A percentile compares a stretch with the other conserved stretches of the same genome.
These are phyloP conservation scores for Isaurus tuberculatus DNA, from an alignment of 92 coral and sea anemone genomes.

Conservation along the genomic window DNA sequence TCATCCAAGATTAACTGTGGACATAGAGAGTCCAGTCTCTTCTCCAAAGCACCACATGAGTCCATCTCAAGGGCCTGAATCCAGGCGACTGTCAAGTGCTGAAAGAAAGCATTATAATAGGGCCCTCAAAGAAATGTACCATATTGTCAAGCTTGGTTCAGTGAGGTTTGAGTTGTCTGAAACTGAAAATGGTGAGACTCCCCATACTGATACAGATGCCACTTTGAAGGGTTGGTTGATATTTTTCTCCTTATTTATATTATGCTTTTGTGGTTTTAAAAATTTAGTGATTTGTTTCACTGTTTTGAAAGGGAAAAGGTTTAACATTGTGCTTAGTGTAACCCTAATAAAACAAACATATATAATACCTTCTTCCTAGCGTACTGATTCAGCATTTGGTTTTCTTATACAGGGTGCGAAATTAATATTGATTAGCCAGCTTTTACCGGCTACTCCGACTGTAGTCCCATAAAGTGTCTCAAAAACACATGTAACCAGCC, in stretches of 20 bases:
- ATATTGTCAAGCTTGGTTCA: constrained; percentile 86
- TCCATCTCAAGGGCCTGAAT: background rate
- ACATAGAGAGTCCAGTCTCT: constrained; percentile 29
- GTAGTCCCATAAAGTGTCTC: too few relatives aligned
- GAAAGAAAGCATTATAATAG: constrained; percentile 91
- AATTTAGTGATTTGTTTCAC: background rate
- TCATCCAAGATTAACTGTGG: background rate
- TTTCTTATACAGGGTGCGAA: too few relatives aligned
- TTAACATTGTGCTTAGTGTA: too few relatives aligned
- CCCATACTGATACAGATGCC: constrained; percentile 68
- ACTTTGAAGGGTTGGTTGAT: constrained; percentile 50
- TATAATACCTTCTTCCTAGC: too few relatives aligned
- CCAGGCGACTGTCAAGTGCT: constrained; percentile 70
- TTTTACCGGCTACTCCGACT: too few relatives aligned
- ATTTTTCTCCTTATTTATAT: background rate
- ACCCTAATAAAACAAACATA: too few relatives aligned
- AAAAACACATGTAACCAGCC: too few relatives aligned
- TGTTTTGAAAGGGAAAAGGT: too few relatives aligned
- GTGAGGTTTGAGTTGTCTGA: constrained; percentile 66
- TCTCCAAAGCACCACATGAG: constrained; percentile 38
- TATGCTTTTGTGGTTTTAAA: background rate
- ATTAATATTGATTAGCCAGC: too few relatives aligned
- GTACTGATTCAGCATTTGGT: too few relatives aligned
- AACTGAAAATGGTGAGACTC: constrained; percentile 51
- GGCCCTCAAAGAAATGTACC: constrained; percentile 94